Evolutionary conservation across 1,140 invertebrate genomes (phyloP).

Genomic region (Ridgeia piscesae): DNA sequence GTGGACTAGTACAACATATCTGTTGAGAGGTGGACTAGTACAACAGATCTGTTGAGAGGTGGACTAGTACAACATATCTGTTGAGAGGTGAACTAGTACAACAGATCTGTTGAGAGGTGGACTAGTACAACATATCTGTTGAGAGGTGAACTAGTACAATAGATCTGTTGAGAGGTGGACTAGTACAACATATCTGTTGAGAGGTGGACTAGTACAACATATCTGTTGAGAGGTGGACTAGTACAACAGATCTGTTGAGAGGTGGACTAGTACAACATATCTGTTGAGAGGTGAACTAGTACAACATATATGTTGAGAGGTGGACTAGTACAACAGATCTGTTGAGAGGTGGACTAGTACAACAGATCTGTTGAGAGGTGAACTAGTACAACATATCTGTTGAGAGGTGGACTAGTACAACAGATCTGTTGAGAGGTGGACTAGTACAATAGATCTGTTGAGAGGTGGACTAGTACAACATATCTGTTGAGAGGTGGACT

Average conservation of each 20-base stretch:
- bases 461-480: too few species aligned
- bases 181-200: not conserved
- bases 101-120: too few species aligned
- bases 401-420: too few species aligned
- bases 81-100: not conserved
- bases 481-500: not conserved
- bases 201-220: not conserved
- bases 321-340: not conserved
- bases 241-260: not conserved
- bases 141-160: not conserved
- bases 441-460: not conserved
- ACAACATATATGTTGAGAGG: not conserved
- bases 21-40: not conserved
- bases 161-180: too few species aligned
- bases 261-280: not conserved
- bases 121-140: not conserved
- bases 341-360: too few species aligned
- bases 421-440: not conserved
- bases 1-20: not conserved
- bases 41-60: too few species aligned
- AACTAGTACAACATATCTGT: not conserved
- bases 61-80: not conserved
- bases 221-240: too few species aligned
- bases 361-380: not conserved
- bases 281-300: too few species aligned